Evolutionary conservation across 2,797 vertebrate genomes (phyloP).

Genomic region (Lepilemur ruficaudatus): DNA sequence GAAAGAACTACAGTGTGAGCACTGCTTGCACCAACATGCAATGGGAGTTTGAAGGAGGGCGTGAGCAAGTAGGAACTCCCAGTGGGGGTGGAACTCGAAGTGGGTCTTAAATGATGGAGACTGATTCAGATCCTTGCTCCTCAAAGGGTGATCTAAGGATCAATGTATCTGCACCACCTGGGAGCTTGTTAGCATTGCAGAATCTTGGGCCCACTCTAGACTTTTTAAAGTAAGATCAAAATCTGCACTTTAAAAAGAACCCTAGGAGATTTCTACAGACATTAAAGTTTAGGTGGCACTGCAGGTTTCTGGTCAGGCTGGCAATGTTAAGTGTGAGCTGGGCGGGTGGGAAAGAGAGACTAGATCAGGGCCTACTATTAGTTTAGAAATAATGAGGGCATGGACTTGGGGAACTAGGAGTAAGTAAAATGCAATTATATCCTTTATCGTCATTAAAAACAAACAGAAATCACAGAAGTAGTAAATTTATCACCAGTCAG

Average conservation of each 20-base stretch:
- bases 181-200: neutral
- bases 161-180: neutral
- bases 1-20: neutral
- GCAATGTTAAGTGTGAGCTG: neutral
- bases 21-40: neutral
- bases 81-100: neutral
- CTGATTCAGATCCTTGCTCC: constrained; percentile 23
- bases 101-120: neutral
- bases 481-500: neutral
- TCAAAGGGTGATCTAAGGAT: neutral
- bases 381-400: neutral
- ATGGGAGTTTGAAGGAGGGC: neutral
- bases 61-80: neutral
- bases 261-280: neutral
- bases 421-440: neutral
- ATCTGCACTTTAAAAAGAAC: neutral
- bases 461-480: neutral
- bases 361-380: neutral
- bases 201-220: neutral
- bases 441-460: neutral
- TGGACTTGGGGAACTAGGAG: neutral
- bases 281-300: neutral
- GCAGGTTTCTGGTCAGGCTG: neutral
- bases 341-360: neutral
- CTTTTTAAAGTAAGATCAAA: neutral